Conservation (phyloP, 1,140 invertebrate species). For the Pygmarrhopalites habei region DNA sequence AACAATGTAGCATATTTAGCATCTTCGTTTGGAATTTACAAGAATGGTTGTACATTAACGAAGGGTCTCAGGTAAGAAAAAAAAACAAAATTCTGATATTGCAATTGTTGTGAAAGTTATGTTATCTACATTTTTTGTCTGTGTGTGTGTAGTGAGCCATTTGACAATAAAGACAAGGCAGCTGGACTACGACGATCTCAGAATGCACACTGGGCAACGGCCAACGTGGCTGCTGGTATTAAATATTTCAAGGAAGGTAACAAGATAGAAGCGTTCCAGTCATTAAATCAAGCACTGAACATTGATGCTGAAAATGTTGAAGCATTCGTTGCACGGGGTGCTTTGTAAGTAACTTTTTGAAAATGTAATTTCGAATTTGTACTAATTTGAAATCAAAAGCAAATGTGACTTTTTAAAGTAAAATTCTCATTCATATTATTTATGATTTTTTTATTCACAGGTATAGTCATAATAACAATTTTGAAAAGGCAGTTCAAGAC, state of each 20-base stretch:
- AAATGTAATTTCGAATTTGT: no score
- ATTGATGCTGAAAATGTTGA: conserved; percentile 91
- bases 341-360: conserved; percentile 59
- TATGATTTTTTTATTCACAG: no score
- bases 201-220: conserved; percentile 85
- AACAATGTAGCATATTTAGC: conserved; percentile 74
- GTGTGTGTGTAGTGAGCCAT: conserved; percentile 54
- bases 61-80: conserved; percentile 58
- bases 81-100: neutral
- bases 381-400: no score
- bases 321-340: conserved; percentile 84
- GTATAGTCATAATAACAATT: conserved; percentile 88
- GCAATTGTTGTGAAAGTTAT: neutral
- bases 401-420: no score
- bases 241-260: conserved; percentile 85
- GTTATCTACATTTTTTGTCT: neutral
- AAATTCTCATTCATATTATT: no score
- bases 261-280: conserved; percentile 87
- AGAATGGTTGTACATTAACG: conserved; percentile 66
- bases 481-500: conserved; percentile 86
- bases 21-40: conserved; percentile 60
- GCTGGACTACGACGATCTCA: conserved; percentile 75
- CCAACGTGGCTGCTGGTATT: conserved; percentile 85
- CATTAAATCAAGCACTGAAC: conserved; percentile 83
- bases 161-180: conserved; percentile 71